Evolutionary conservation across 2,113 vertebrate genomes (phyloP), one percentile per base, ranked within the genome.

Genomic region (Myotis lucifugus): DNA sequence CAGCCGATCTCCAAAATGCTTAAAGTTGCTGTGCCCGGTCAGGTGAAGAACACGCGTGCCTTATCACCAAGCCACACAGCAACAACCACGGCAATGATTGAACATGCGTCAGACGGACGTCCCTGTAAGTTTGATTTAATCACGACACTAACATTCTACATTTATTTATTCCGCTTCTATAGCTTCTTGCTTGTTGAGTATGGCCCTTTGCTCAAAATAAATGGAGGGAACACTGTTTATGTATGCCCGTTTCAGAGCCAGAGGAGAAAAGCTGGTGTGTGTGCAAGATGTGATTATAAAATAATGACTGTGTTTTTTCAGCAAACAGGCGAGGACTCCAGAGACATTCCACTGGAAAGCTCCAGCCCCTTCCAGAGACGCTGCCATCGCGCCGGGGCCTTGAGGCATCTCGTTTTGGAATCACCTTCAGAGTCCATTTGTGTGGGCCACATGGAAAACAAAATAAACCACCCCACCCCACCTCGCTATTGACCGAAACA

Each of bases 231-330:
- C 54, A 52, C 74, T 96, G 96, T 97, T 96, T 97, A 92, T 82
- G 23, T 74, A 96, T 46, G 61, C 92, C n/a, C 52, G 90, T 90
- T 87, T 90, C 92, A 64, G 90, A 94, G 97, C 96, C 96, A 96
- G 92, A 77, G 94, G 92, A 96, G 96, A 93, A 94, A 96, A 59
- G 82, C 90, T 97, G 96, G 84, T 97, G 96, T 97, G 96, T 95
- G 94, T 90, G 92, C 90, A 96, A 95, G 95, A 92, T 72, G 96
- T 91, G 97, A 97, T 97, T 95, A 95, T 97, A 96, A 97, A 97
- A 97, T 97, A 96, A 96, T 94, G 96, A 88, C 85, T 40, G 34
- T 97, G 92, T 97, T 97, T 97, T 95, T 82, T 96, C 88, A 97
- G 96, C 95, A 97, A 97, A 97, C 95, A 97, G 88, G 40, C 6